phyloP scores from a whole-genome alignment of 2,888 invertebrate species.

The Euspilapteryx auroguttella region DNA sequence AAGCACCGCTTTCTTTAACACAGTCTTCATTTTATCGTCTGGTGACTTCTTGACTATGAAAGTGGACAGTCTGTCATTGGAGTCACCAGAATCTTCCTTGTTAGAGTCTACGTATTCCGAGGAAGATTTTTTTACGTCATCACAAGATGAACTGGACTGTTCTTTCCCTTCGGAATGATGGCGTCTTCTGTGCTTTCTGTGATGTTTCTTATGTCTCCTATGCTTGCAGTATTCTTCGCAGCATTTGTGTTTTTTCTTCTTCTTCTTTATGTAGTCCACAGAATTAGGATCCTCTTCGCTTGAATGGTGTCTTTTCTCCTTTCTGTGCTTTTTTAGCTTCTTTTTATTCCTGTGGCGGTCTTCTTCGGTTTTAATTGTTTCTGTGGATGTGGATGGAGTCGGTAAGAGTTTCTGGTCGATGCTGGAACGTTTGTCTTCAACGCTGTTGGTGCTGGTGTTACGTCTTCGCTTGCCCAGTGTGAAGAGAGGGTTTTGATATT shows the following conservation, averaged over 20 bases:
- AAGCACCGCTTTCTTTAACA: slow-evolving; percentile 38
- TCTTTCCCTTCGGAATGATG: slow-evolving; percentile 61
- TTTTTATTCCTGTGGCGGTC: slow-evolving; percentile 64
- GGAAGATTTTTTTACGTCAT: slow-evolving; percentile 47
- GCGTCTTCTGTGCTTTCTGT: slow-evolving; percentile 77
- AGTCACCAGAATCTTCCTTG: slow-evolving; percentile 44
- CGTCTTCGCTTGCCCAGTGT: slow-evolving; percentile 76
- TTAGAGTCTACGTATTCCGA: slow-evolving; percentile 42
- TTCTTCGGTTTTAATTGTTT: slow-evolving; percentile 25
- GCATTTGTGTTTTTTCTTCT: slow-evolving; percentile 70
- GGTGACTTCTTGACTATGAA: slow-evolving; percentile 37
- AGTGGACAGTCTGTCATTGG: slow-evolving; percentile 33
- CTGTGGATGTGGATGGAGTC: slow-evolving; percentile 13
- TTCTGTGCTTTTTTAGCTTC: slow-evolving; percentile 35
- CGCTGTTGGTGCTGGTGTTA: slow-evolving; percentile 64
- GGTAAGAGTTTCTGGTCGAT: slow-evolving; percentile 6
- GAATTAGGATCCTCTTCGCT: slow-evolving; percentile 40
- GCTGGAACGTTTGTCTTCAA: slow-evolving; percentile 56
- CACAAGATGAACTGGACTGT: slow-evolving; percentile 49
- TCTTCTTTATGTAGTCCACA: slow-evolving; percentile 60
- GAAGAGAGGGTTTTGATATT: slow-evolving; percentile 81
- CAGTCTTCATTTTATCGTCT: slow-evolving; percentile 43
- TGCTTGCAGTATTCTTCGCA: slow-evolving; percentile 72
- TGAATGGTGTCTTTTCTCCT: slow-evolving; percentile 17
- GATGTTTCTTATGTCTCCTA: slow-evolving; percentile 74